Evolutionary conservation across 2,888 invertebrate genomes (phyloP).

Genomic region (Galeopsomyia nigrocyanea): DNA sequence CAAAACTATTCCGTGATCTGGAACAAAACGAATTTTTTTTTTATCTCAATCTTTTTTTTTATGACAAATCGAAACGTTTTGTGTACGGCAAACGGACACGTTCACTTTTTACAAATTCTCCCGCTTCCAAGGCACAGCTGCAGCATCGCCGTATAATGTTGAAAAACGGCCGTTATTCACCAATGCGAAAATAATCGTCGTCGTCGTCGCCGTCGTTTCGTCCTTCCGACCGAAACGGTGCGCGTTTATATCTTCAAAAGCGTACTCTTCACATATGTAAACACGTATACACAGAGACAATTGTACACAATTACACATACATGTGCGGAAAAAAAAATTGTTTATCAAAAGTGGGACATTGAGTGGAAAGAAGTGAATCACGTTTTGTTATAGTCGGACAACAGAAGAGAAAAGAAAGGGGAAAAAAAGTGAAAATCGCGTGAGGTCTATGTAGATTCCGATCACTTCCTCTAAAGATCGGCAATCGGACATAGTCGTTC

Average conservation of each 20-base stretch:
- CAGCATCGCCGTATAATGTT: slow-evolving; percentile 26
- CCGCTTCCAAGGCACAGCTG: slow-evolving; percentile 43
- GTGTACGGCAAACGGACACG: too few relatives aligned
- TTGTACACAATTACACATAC: neutral
- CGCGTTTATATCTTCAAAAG: slow-evolving; percentile 23
- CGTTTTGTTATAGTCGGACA: neutral
- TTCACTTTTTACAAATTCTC: slow-evolving; percentile 12
- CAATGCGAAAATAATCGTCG: slow-evolving; percentile 13
- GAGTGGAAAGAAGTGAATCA: too few relatives aligned
- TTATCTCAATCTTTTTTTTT: neutral
- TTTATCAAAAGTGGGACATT: neutral
- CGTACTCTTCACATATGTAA: slow-evolving; percentile 15
- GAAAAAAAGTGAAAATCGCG: slow-evolving; percentile 4
- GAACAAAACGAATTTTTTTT: neutral
- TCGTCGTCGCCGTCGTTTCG: slow-evolving; percentile 46
- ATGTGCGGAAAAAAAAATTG: neutral
- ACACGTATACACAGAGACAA: slow-evolving; percentile 14
- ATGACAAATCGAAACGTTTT: slow-evolving; percentile 9
- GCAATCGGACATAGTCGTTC: slow-evolving; percentile 4
- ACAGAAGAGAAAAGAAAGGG: slow-evolving; percentile 1
- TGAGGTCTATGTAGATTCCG: slow-evolving; percentile 5
- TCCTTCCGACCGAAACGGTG: slow-evolving; percentile 36
- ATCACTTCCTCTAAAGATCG: slow-evolving; percentile 45
- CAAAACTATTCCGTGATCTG: neutral
- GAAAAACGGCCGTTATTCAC: slow-evolving; percentile 11